Base-by-base conservation (phyloP, 1,140 invertebrate genomes). In the Ips typographus region DNA sequence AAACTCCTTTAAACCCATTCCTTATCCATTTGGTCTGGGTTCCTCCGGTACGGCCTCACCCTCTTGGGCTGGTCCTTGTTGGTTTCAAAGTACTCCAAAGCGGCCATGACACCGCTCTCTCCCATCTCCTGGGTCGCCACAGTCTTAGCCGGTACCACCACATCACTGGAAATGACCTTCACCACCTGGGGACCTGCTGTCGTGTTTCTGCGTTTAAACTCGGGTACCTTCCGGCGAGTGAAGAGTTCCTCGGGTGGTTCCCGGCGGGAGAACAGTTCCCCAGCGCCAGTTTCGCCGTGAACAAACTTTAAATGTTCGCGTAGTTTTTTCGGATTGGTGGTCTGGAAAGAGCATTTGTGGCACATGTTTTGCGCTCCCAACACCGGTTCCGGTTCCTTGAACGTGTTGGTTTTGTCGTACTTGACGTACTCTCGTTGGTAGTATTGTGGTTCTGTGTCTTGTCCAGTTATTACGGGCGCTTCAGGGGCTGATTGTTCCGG, bases 221-320 rank as follows among this genome's bases (percentile, higher is more conserved):
- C 47, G 1, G 41, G 41, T 4, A 40, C 41, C 4, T 36, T 41
- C 42, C 69, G 59, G 37, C 69, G 69, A 38, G 69, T 57, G 47
- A 71, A 71, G 1, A 71, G 58, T 7, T 66, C 63, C 2, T 58
- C 41, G 22, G 62, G 61, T 1, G 60, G 56, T 55, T 71, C 69
- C 4, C 69, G 41, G 37, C 69, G 22, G 37, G 64, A 71, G 22
- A 60, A 71, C 5, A 71, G 55, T 41, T 71, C 69, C n/a, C 43
- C 44, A 5, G 56, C 8, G 39, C 5, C 1, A 7, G 37, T 3
- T 40, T 73, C 49, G 6, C 65, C 57, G 56, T 74, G 73, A 39
- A 73, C 72, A 43, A 71, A 67, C 40, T 60, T 51, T 8, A 74
- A 60, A 71, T 74, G 73, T 37, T 65, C 63, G 55, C 61, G 62